Conservation (phyloP, 1,140 invertebrate genomes). For the Drosophila lowei region DNA sequence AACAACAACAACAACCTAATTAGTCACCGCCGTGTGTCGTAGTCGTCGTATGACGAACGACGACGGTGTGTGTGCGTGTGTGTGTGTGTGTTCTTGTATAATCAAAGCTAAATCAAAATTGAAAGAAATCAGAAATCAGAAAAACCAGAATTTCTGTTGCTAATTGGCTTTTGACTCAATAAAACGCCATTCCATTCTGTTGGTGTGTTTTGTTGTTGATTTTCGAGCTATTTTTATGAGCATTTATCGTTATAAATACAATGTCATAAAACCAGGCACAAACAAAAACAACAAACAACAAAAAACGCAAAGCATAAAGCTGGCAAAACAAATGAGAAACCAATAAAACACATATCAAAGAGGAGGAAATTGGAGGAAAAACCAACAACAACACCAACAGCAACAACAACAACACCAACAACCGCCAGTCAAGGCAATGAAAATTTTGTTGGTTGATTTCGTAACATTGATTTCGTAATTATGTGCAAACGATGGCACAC, state of each 20-base stretch:
- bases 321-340: conserved; percentile 56
- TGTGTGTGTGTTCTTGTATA: conserved; percentile 26
- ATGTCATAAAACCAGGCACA: conserved; percentile 40
- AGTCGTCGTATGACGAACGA: background rate
- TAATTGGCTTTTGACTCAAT: conserved; percentile 42
- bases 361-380: conserved; percentile 46
- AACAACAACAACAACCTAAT: conserved; percentile 24
- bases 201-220: background rate
- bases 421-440: conserved; percentile 41
- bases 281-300: background rate
- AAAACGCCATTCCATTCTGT: conserved; percentile 27
- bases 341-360: conserved; percentile 73
- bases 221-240: conserved; percentile 35
- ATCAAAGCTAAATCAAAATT: conserved; percentile 44
- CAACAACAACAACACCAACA: background rate
- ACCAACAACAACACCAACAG: background rate
- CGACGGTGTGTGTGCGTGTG: too few relatives aligned
- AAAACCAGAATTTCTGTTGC: conserved; percentile 33
- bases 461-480: conserved; percentile 44
- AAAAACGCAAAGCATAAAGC: background rate
- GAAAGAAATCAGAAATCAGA: conserved; percentile 28
- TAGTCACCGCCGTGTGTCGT: conserved; percentile 15
- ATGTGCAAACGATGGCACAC: conserved; percentile 13
- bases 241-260: conserved; percentile 51
- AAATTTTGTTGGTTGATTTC: conserved; percentile 46